Percentiles rank a stretch among this genome's conserved stretches.
phyloP scores from a whole-genome alignment of 92 coral and sea anemone species.

The Parazoanthus darwini region DNA sequence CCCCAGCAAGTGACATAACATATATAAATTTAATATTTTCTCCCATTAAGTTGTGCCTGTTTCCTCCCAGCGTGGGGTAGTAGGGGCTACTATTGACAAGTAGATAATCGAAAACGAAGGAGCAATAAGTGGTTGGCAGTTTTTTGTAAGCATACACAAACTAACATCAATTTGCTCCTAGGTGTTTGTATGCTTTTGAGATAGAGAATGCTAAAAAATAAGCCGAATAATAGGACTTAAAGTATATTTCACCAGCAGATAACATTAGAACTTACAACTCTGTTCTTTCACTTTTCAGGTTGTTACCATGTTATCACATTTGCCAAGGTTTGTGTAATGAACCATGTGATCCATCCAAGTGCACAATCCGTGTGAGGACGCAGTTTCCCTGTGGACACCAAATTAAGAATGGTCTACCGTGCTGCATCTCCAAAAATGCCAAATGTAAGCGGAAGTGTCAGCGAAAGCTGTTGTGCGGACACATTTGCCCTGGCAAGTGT shows the following conservation, averaged over 20 bases:
- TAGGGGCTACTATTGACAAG: no score
- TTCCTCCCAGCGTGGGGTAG: no score
- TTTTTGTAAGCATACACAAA: neutral
- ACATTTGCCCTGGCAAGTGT: conserved; percentile 42
- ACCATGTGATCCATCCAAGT: conserved; percentile 52
- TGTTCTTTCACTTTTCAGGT: neutral
- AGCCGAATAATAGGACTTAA: no score
- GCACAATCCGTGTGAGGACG: conserved; percentile 37
- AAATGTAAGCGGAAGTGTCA: conserved; percentile 15
- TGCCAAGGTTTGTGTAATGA: conserved; percentile 46
- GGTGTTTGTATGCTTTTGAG: neutral
- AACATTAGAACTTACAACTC: neutral
- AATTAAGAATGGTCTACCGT: conserved; percentile 44
- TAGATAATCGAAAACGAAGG: no score
- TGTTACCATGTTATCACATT: conserved; percentile 53
- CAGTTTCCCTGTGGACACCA: conserved; percentile 56
- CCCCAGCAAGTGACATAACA: no score
- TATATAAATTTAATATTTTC: no score
- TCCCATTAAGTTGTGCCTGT: no score
- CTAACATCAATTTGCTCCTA: neutral
- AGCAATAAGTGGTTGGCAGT: neutral
- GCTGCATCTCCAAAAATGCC: conserved; percentile 31
- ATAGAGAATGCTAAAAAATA: no score
- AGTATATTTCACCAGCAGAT: no score
- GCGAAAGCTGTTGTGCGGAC: conserved; percentile 8